Evolutionary conservation across 2,888 invertebrate genomes (phyloP).

Genomic region (Choristoneura rosaceana): DNA sequence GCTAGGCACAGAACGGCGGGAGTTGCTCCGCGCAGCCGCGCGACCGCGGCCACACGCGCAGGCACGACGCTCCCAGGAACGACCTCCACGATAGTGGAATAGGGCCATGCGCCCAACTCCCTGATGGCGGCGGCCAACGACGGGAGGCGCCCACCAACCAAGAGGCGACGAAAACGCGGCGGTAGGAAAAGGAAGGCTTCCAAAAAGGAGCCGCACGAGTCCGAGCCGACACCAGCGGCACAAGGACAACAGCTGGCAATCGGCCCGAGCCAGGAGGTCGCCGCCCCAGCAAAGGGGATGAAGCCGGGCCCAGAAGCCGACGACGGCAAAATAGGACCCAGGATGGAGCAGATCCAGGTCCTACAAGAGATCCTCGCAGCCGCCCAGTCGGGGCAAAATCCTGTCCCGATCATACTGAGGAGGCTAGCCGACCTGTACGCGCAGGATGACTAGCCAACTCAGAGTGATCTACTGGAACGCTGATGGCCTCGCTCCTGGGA

Average conservation of each 20-base stretch:
- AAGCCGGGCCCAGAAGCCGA: neutral
- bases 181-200: neutral
- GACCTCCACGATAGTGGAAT: neutral
- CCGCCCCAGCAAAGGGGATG: neutral
- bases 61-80: neutral
- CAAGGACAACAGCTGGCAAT: neutral
- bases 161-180: neutral
- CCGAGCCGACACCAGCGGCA: neutral
- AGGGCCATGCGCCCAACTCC: neutral
- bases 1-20: too few species aligned
- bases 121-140: constrained; percentile 1
- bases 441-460: neutral
- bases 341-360: neutral
- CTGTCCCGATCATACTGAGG: neutral
- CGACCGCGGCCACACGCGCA: neutral
- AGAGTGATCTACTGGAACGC: neutral
- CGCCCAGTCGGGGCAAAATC: neutral
- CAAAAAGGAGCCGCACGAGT: neutral
- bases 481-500: neutral
- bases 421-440: neutral
- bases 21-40: too few species aligned
- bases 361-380: neutral
- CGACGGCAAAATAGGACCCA: neutral
- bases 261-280: neutral
- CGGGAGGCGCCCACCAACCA: neutral